These are phyloP conservation scores for Ivindomyrus marchei DNA, from an alignment of 2,113 vertebrate species.

Conservation along the genomic window DNA sequence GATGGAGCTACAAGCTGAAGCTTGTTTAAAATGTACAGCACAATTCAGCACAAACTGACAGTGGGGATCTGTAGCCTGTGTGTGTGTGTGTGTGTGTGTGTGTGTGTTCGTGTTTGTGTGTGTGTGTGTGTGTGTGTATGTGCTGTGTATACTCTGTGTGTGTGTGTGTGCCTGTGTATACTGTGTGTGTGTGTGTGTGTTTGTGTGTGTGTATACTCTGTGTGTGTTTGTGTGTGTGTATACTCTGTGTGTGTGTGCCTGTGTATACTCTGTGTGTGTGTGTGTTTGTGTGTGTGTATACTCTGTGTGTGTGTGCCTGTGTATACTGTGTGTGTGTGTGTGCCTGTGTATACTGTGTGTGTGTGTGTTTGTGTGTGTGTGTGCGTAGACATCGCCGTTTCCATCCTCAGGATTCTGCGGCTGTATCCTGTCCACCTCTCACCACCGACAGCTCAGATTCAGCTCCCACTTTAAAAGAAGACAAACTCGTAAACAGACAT, in stretches of 20 bases:
- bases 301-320: too few relatives aligned
- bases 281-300: background rate
- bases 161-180: too few relatives aligned
- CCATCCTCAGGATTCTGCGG: background rate
- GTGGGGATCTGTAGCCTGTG: background rate
- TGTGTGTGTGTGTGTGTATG: background rate
- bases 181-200: background rate
- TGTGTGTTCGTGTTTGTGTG: background rate
- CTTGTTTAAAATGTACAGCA: background rate
- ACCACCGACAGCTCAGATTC: background rate
- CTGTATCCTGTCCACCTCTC: slow-evolving; percentile 17
- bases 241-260: background rate
- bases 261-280: background rate
- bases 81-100: background rate
- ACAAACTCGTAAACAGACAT: background rate
- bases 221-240: background rate
- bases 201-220: background rate
- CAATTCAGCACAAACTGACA: background rate
- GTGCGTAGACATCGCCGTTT: background rate
- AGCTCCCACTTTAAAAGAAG: background rate
- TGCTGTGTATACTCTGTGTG: too few relatives aligned
- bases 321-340: background rate
- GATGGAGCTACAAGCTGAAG: background rate
- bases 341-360: too few relatives aligned
- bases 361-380: background rate